phyloP scores from a whole-genome alignment of 1,140 invertebrate species.

The Cryptotermes secundus region DNA sequence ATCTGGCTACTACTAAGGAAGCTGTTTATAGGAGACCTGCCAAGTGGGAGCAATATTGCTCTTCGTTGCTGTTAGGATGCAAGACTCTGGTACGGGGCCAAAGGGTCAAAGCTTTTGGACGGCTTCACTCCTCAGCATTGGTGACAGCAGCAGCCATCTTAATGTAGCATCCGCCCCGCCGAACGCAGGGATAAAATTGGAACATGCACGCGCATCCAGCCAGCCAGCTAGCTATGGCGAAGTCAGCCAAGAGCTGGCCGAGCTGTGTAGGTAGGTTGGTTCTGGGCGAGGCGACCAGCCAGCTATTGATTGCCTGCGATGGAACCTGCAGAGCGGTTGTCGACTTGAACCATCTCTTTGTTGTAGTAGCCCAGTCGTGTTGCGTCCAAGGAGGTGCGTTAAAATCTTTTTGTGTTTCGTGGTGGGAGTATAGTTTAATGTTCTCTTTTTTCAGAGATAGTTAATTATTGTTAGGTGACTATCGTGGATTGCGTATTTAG shows the following conservation, averaged over 20 bases:
- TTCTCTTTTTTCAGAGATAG: neutral
- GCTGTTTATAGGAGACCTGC: neutral
- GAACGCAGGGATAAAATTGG: neutral
- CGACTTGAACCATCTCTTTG: conserved; percentile 4
- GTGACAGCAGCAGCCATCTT: conserved; percentile 17
- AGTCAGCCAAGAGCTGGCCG: conserved; percentile 5
- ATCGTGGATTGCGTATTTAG: neutral
- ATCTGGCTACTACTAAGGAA: neutral
- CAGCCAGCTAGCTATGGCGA: conserved; percentile 11
- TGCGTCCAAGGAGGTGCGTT: conserved; percentile 1
- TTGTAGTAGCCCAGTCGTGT: conserved; percentile 5
- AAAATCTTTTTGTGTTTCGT: neutral
- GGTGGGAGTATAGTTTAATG: neutral
- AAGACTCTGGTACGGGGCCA: neutral
- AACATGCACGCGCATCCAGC: conserved; percentile 12
- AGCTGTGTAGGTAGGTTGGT: conserved; percentile 13
- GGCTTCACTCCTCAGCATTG: neutral
- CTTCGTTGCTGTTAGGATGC: neutral
- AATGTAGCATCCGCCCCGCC: neutral
- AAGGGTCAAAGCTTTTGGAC: conserved; percentile 3
- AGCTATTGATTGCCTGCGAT: conserved; percentile 18
- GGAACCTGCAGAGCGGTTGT: neutral
- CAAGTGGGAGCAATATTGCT: conserved; percentile 3
- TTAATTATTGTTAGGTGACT: neutral
- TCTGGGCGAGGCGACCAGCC: conserved; percentile 9